Evolutionary conservation across 2,888 invertebrate species (phyloP).

Genomic region (Zootermopsis nevadensis): DNA sequence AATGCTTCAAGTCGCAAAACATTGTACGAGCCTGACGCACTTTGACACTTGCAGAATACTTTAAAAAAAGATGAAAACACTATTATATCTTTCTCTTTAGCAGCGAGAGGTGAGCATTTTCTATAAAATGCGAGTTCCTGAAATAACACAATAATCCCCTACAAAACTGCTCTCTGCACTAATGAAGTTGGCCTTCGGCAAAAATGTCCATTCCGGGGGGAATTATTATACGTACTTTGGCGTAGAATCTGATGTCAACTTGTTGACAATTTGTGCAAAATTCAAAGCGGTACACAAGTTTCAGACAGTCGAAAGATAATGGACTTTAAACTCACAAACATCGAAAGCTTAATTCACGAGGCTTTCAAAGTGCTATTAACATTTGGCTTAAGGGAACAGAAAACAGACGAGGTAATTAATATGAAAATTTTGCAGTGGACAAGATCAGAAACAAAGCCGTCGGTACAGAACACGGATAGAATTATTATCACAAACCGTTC

Average conservation of each 20-base stretch:
- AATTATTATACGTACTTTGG: constrained; percentile 43
- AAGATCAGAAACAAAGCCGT: not conserved
- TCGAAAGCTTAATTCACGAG: not conserved
- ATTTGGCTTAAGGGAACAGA: not conserved
- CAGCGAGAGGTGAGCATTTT: not conserved
- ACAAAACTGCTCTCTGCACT: constrained; percentile 47
- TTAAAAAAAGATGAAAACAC: too few species aligned
- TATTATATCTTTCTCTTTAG: too few species aligned
- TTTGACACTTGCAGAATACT: too few species aligned
- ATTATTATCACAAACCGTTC: not conserved
- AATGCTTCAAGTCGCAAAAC: too few species aligned
- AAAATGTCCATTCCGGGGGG: constrained; percentile 46
- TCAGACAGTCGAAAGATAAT: not conserved
- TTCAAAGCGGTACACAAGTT: not conserved
- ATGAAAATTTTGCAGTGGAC: too few species aligned
- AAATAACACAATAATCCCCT: constrained; percentile 37
- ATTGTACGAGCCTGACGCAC: too few species aligned
- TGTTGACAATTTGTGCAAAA: not conserved
- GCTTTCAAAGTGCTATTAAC: not conserved
- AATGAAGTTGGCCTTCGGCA: constrained; percentile 51
- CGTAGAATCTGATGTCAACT: not conserved
- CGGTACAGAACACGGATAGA: not conserved
- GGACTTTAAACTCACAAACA: constrained; percentile 18
- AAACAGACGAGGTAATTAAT: not conserved
- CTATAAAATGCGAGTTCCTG: not conserved